A percentile compares a stretch with the other conserved stretches of the same genome.
Evolutionary conservation across 2,888 invertebrate genomes (phyloP).

Genomic region (Orchesella flavescens): DNA sequence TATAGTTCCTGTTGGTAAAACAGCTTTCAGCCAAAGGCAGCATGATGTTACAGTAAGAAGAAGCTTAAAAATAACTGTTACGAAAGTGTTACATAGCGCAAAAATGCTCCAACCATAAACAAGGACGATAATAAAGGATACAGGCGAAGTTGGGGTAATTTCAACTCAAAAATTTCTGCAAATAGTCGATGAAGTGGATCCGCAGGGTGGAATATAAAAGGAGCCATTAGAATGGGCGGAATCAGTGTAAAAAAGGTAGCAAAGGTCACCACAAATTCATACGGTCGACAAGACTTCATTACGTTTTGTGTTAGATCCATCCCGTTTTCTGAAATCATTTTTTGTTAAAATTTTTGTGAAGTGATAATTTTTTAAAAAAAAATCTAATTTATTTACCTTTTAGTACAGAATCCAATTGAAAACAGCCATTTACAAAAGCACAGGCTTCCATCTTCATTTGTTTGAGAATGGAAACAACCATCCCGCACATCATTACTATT

Average conservation of each 20-base stretch:
- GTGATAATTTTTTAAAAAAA: neutral
- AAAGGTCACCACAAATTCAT: neutral
- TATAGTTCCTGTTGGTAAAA: neutral
- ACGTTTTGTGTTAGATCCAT: neutral
- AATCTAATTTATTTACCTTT: conserved; percentile 10
- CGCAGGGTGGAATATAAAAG: conserved; percentile 10
- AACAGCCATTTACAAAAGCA: conserved; percentile 18
- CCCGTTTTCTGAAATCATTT: too few species aligned
- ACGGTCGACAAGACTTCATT: neutral
- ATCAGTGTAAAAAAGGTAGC: neutral
- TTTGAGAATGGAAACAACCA: conserved; percentile 28
- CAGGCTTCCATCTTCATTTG: neutral
- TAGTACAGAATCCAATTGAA: conserved; percentile 4
- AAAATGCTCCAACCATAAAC: conserved; percentile 12
- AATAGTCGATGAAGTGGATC: conserved; percentile 11
- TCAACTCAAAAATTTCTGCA: neutral
- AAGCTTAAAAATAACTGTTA: neutral
- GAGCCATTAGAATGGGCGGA: neutral
- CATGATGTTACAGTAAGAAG: neutral
- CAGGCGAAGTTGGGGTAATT: neutral
- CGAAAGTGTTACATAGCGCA: conserved; percentile 23
- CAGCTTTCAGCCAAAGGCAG: conserved; percentile 2
- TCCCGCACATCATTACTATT: neutral
- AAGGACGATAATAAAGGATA: neutral
- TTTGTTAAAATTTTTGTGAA: too few species aligned